A percentile compares a stretch with the other conserved stretches of the same genome.
phyloP scores from a whole-genome alignment of 2,113 vertebrate species.

The Paedocypris sp. region DNA sequence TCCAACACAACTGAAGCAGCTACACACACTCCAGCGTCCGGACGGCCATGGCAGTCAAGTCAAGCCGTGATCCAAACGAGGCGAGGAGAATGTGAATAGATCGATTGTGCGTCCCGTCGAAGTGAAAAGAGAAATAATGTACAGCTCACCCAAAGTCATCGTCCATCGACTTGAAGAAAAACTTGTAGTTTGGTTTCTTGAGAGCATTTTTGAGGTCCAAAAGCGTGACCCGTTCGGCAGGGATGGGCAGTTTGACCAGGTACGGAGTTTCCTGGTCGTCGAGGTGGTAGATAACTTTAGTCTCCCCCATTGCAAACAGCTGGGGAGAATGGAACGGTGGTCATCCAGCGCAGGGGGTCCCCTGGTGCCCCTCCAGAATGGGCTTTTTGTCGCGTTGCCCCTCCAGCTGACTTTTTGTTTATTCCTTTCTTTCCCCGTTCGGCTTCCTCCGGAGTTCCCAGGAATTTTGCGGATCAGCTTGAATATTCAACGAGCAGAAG shows the following conservation, averaged over 20 bases:
- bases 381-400: not conserved
- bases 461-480: slow-evolving; percentile 7
- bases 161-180: slow-evolving; percentile 99
- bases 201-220: slow-evolving; percentile 91
- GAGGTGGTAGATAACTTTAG: slow-evolving; percentile 97
- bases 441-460: slow-evolving; percentile 15
- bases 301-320: slow-evolving; percentile 78
- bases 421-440: not conserved
- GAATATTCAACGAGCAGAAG: not conserved
- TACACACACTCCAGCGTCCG: not conserved
- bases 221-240: slow-evolving; percentile 84
- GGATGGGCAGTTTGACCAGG: slow-evolving; percentile 85
- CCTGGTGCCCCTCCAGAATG: slow-evolving; percentile 16
- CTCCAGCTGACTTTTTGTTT: slow-evolving; percentile 2
- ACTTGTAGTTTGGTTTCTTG: slow-evolving; percentile 92
- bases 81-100: not conserved
- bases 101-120: not conserved
- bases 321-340: slow-evolving; percentile 51
- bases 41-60: not conserved
- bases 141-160: slow-evolving; percentile 86
- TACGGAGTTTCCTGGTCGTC: slow-evolving; percentile 96
- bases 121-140: not conserved
- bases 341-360: slow-evolving; percentile 56
- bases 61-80: not conserved
- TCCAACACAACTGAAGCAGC: not conserved